Evolutionary conservation across 2,113 vertebrate species (phyloP).

Genomic region (Alectura lathami): DNA sequence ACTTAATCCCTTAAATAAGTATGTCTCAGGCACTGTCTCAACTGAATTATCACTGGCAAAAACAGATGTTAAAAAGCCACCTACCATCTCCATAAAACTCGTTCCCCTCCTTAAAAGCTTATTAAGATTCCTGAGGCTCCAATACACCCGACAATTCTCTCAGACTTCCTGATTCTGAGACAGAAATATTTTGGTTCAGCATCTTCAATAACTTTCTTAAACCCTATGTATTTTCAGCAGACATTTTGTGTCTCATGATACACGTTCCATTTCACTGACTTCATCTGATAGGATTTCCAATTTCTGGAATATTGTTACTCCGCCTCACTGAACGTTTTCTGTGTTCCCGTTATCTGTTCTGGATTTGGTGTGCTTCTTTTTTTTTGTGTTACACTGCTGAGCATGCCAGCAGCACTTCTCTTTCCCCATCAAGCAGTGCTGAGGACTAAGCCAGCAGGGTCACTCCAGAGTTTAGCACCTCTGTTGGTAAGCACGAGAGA

Average conservation of each 20-base stretch:
- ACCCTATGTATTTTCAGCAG: conserved; percentile 21
- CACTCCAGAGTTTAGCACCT: background rate
- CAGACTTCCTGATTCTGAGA: conserved; percentile 36
- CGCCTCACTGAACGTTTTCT: background rate
- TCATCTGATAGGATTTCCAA: conserved; percentile 40
- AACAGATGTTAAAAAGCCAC: background rate
- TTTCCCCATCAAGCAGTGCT: background rate
- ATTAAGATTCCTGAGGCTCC: background rate
- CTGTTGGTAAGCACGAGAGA: background rate
- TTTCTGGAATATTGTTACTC: conserved; percentile 23
- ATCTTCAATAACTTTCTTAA: conserved; percentile 49
- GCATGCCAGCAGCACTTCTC: background rate
- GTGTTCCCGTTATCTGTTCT: background rate
- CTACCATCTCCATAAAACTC: background rate
- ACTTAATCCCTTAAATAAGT: background rate
- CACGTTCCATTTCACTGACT: conserved; percentile 33
- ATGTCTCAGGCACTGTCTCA: background rate
- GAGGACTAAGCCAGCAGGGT: background rate
- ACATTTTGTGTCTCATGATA: conserved; percentile 32
- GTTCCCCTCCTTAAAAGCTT: background rate
- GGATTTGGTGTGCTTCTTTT: background rate
- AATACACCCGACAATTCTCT: background rate
- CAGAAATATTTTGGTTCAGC: conserved; percentile 39
- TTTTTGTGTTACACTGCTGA: background rate
- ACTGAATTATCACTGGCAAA: background rate